These are phyloP conservation scores for Allophyes oxyacanthae DNA, from an alignment of 2,888 invertebrate genomes.

Conservation along the genomic window DNA sequence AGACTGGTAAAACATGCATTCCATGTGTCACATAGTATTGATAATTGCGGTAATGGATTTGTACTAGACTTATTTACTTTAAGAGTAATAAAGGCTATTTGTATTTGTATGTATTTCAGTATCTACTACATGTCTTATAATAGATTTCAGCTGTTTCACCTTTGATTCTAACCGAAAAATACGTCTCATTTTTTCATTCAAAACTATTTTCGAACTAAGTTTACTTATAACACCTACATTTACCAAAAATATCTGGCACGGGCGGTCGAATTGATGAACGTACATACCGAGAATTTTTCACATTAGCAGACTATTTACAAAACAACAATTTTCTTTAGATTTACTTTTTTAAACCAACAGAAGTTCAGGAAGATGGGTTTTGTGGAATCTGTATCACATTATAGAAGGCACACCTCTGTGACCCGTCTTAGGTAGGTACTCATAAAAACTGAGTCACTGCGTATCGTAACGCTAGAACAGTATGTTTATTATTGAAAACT, in stretches of 20 bases:
- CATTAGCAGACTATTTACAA: slow-evolving; percentile 7
- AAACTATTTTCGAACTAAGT: slow-evolving; percentile 6
- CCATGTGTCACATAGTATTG: too few relatives aligned
- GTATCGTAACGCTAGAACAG: background rate
- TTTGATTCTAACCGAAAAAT: too few relatives aligned
- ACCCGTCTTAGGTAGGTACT: slow-evolving; percentile 29
- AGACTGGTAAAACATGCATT: too few relatives aligned
- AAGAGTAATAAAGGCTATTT: too few relatives aligned
- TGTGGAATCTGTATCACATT: slow-evolving; percentile 13
- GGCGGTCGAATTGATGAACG: background rate
- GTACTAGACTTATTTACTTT: too few relatives aligned
- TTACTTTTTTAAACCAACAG: slow-evolving; percentile 24
- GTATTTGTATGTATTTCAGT: too few relatives aligned
- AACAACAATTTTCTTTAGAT: slow-evolving; percentile 2
- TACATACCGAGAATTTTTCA: slow-evolving; percentile 2
- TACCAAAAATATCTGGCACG: slow-evolving; percentile 10
- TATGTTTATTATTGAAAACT: slow-evolving; percentile 39
- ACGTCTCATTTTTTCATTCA: background rate
- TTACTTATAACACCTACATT: slow-evolving; percentile 14
- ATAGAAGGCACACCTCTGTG: slow-evolving; percentile 19
- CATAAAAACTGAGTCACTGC: slow-evolving; percentile 33
- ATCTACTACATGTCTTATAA: too few relatives aligned
- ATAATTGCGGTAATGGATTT: too few relatives aligned
- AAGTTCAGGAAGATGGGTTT: slow-evolving; percentile 18
- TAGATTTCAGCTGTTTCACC: background rate